Percentiles rank a stretch among this genome's conserved stretches.
phyloP scores from a whole-genome alignment of 2,113 vertebrate genomes.

The Nipponia nippon region DNA sequence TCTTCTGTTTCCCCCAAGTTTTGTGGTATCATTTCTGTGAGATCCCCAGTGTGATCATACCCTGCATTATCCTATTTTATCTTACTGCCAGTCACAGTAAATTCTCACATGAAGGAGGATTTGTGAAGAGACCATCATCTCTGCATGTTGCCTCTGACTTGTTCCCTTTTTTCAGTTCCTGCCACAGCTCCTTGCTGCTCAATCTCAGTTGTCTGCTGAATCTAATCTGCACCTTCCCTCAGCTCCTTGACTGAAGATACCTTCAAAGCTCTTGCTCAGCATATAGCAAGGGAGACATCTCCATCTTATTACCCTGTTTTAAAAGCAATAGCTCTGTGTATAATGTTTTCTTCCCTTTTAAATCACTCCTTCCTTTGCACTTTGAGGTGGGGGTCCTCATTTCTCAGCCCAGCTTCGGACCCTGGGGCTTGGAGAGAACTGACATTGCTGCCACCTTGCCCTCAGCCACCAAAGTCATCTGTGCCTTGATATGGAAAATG shows the following conservation, averaged over 20 bases:
- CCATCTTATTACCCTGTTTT: neutral
- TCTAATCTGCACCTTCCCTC: neutral
- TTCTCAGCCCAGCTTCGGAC: neutral
- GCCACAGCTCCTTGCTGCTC: constrained; percentile 28
- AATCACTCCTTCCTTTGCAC: neutral
- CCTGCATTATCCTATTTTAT: neutral
- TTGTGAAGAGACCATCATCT: constrained; percentile 5
- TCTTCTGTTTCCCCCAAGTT: neutral
- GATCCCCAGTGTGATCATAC: neutral
- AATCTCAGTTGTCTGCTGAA: neutral
- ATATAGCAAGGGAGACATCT: neutral
- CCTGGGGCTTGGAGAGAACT: neutral
- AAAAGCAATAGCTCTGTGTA: neutral
- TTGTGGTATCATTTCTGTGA: neutral
- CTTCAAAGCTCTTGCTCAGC: neutral
- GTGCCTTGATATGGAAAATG: neutral
- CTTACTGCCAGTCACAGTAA: constrained; percentile 2
- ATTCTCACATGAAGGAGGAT: constrained; percentile 52
- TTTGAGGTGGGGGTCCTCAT: neutral
- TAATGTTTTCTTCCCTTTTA: neutral
- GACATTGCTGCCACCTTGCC: neutral
- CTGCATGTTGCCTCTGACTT: neutral
- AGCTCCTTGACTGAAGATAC: neutral
- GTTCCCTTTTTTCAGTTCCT: constrained; percentile 11
- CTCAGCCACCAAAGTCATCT: neutral